Base-by-base conservation (phyloP, 2,113 vertebrate species). In the Alexandromys fortis region DNA sequence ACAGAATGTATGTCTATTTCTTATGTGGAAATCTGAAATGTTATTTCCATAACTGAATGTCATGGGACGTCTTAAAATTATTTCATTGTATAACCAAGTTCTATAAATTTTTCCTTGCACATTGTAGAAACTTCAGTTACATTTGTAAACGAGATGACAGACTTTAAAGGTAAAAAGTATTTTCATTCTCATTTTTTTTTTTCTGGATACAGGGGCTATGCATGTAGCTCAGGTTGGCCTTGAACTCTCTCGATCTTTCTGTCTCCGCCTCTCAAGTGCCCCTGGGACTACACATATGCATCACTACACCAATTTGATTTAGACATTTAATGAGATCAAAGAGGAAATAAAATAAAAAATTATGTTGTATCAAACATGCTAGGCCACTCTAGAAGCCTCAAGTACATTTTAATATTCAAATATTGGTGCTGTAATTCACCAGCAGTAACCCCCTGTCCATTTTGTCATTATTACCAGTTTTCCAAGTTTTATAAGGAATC, bases 241-340 rank as follows among this genome's bases (percentile, higher is more conserved):
- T 49, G 33, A 88, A 73, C 68, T 88, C 49, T 88, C 49, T 30
- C 11, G 0, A 52, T 28, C 67, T 33, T 87, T 33, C 45, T 17
- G 22, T 8, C 10, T 52, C 24, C 30, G 68, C 9, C 67, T 55
- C 68, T 55, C 35, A 55, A n/a, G 47, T 52, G 67, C 47, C 55
- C 13, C 47, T 88, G 33, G 47, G 67, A 52, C 35, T 52, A 55
- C 13, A 47, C 19, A 2, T 26, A 13, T 70, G 33, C 13, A 68
- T 33, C 42, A 68, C 85, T 35, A 52, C 3, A 33, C 28, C 73
- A 26, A 24, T 11, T 13, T 86, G 42, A 49, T 70, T 86, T 68
- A 90, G 26, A 88, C 13, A 47, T 68, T 90, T 91, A 91, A 78
- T 67, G 52, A 89, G 88, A 73, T n/a, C 68, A 92, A 70, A 85